Percentiles rank a stretch among this genome's conserved stretches.
phyloP scores from a whole-genome alignment of 2,888 invertebrate species.

The Clitarchus hookeri region DNA sequence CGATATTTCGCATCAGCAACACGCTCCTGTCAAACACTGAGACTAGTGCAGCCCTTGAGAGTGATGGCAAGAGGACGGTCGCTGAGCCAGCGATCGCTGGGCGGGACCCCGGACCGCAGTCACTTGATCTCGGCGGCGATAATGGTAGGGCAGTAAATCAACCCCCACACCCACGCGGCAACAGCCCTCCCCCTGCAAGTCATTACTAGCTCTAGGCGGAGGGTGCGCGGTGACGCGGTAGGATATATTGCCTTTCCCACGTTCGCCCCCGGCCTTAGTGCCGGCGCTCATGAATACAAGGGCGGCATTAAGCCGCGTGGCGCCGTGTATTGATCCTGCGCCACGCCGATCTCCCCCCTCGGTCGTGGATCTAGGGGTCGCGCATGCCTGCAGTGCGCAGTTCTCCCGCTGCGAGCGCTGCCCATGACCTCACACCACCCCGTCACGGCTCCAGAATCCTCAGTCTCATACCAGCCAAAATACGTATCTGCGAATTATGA shows the following conservation, averaged over 20 bases:
- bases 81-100: too few relatives aligned
- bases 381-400: not conserved
- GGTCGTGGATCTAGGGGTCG: not conserved
- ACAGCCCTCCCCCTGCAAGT: not conserved
- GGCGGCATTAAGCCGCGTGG: not conserved
- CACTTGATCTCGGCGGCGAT: conserved; percentile 14
- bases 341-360: not conserved
- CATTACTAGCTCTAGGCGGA: not conserved
- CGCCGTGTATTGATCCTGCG: not conserved
- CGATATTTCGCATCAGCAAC: too few relatives aligned
- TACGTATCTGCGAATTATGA: too few relatives aligned
- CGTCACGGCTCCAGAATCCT: too few relatives aligned
- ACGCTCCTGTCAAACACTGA: too few relatives aligned
- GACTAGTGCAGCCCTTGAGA: too few relatives aligned
- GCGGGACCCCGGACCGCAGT: not conserved
- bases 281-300: not conserved
- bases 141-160: not conserved
- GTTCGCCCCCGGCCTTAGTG: not conserved
- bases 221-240: not conserved
- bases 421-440: too few relatives aligned
- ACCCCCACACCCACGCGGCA: too few relatives aligned
- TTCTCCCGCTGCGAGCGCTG: not conserved
- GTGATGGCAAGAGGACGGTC: too few relatives aligned
- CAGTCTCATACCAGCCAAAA: too few relatives aligned
- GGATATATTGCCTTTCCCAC: not conserved